These are phyloP conservation scores for Panulirus ornatus DNA, from an alignment of 1,140 invertebrate genomes.

Conservation along the genomic window DNA sequence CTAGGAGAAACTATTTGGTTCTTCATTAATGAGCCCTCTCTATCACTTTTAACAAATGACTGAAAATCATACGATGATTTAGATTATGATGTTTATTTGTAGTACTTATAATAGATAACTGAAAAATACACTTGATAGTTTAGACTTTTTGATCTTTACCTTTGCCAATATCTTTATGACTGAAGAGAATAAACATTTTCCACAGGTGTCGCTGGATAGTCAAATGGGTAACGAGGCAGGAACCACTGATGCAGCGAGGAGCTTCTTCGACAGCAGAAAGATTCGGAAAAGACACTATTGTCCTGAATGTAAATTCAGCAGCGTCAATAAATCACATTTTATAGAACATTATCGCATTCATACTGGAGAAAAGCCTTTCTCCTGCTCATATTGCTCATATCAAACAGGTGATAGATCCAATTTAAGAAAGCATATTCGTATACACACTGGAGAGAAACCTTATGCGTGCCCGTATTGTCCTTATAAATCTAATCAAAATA, in stretches of 20 bases:
- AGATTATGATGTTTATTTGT: too few relatives aligned
- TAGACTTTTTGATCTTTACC: too few relatives aligned
- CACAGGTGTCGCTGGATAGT: constrained; percentile 35
- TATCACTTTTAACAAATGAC: too few relatives aligned
- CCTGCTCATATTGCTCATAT: constrained; percentile 22
- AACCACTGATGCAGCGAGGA: not conserved
- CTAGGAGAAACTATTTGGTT: too few relatives aligned
- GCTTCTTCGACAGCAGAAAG: not conserved
- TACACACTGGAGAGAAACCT: constrained; percentile 8
- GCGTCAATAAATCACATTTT: constrained; percentile 12
- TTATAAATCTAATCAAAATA: not conserved
- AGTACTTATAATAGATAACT: too few relatives aligned
- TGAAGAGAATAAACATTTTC: constrained; percentile 5
- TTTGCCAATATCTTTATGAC: not conserved
- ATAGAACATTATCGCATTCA: constrained; percentile 2
- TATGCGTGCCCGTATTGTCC: not conserved
- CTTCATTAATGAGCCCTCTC: too few relatives aligned
- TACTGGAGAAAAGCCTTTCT: constrained; percentile 22
- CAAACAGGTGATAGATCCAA: constrained; percentile 27
- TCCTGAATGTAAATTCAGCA: constrained; percentile 4
- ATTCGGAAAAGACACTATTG: not conserved
- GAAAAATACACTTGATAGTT: too few relatives aligned
- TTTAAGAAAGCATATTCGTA: constrained; percentile 13
- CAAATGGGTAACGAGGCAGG: not conserved
- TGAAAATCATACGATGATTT: too few relatives aligned